Evolutionary conservation across 2,113 vertebrate species (phyloP), one percentile per base, ranked within the genome.

Genomic region (Gopherus evgoodei): DNA sequence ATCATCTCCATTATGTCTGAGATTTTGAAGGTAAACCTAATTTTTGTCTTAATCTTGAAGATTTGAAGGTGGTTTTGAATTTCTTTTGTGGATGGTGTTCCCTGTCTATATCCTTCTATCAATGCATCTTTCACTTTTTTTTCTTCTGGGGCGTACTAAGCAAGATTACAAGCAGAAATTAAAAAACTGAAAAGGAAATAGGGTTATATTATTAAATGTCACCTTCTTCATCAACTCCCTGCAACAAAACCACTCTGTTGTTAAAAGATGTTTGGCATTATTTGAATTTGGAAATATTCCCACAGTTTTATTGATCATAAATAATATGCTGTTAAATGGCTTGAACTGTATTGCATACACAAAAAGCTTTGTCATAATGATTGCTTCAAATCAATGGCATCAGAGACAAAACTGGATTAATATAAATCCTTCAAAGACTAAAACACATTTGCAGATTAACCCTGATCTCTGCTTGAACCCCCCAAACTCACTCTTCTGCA

Each of bases 391-490:
- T 96, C 59, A 94, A 38, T 7, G 81, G 1, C 80, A 91, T 92
- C 80, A 96, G 82, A 96, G n/a, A 90, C 19, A 88, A 97, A 96
- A 84, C 11, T 57, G 83, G 94, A 97, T 97, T 97, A 96, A 93
- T 92, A 87, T 21, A 95, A 97, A 92, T 96, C 89, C 95, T 97
- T 96, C 89, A 96, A 96, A 89, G 59, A 62, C 89, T 91, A 94
- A 96, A 94, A 92, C 8, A 88, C 83, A 95, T 96, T 96, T 97
- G 42, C 72, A 96, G 94, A 91, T 97, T 96, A 96, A 96, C 86
- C 90, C 92, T 83, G 90, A 95, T 35, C 53, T 75, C 92, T 94
- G 49, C 79, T 95, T 97, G 90, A 93, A 92, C 83, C 86, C 19
- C 81, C 50, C 49, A 91, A 96, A 84, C 85, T 87, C 5, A 95